These are phyloP conservation scores for Asbolus verrucosus DNA, from an alignment of 1,140 invertebrate genomes.

Conservation along the genomic window DNA sequence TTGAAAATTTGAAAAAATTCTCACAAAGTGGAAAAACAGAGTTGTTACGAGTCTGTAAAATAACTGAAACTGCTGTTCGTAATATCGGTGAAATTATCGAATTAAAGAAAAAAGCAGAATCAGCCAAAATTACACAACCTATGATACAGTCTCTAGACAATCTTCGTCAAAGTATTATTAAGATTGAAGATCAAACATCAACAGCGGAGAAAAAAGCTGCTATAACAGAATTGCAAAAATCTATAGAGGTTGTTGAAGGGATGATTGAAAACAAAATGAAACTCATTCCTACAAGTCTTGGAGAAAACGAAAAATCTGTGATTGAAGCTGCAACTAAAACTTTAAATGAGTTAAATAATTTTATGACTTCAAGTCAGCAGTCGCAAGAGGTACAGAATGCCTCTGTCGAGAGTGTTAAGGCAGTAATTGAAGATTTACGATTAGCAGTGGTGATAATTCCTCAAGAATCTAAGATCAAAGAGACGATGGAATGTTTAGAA, in stretches of 20 bases:
- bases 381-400: conserved; percentile 39
- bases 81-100: conserved; percentile 21
- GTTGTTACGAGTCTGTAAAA: conserved; percentile 9
- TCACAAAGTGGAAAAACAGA: background rate
- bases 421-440: conserved; percentile 58
- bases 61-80: conserved; percentile 4
- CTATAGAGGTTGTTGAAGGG: conserved; percentile 65
- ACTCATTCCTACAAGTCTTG: conserved; percentile 24
- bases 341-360: conserved; percentile 53
- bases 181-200: conserved; percentile 57
- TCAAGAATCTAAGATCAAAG: conserved; percentile 56
- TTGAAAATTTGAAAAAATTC: background rate
- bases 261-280: conserved; percentile 13
- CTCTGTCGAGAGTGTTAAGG: conserved; percentile 57
- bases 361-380: conserved; percentile 45
- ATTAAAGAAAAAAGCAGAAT: conserved; percentile 5
- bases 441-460: conserved; percentile 57
- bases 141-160: conserved; percentile 47
- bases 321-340: conserved; percentile 55
- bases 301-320: conserved; percentile 54
- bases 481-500: conserved; percentile 60
- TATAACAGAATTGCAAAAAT: conserved; percentile 68
- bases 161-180: conserved; percentile 56
- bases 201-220: conserved; percentile 58
- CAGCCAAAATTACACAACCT: conserved; percentile 17